Evolutionary conservation across 2,888 invertebrate species (phyloP).

Genomic region (Ryuthela nishihirai): DNA sequence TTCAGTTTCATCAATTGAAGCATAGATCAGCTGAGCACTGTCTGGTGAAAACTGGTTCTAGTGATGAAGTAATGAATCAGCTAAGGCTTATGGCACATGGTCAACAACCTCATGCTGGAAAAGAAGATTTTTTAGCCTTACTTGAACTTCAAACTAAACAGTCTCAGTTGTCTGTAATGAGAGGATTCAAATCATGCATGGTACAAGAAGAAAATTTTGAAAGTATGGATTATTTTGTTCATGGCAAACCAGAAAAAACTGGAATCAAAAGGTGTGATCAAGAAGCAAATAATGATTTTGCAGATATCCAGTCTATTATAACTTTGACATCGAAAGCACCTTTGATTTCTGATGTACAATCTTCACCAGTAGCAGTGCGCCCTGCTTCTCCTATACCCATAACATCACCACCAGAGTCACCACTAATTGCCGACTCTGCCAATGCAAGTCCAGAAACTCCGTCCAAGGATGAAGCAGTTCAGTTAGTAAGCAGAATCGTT

Average conservation of each 20-base stretch:
- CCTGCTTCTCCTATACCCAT: slow-evolving; percentile 8
- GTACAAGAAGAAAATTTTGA: slow-evolving; percentile 41
- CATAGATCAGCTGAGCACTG: slow-evolving; percentile 37
- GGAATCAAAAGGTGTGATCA: background rate
- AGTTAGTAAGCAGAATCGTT: too few species aligned
- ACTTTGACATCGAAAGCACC: slow-evolving; percentile 26
- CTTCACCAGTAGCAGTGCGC: slow-evolving; percentile 22
- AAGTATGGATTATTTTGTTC: slow-evolving; percentile 42
- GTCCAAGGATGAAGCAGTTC: slow-evolving; percentile 18
- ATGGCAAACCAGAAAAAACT: slow-evolving; percentile 27
- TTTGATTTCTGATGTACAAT: slow-evolving; percentile 13
- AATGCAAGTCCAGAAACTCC: slow-evolving; percentile 32
- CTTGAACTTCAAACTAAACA: slow-evolving; percentile 55
- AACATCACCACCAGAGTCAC: slow-evolving; percentile 9
- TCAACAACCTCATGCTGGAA: slow-evolving; percentile 7
- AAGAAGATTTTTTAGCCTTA: slow-evolving; percentile 74
- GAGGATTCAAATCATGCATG: slow-evolving; percentile 9
- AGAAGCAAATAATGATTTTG: slow-evolving; percentile 59
- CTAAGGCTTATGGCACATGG: background rate
- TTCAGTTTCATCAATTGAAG: slow-evolving; percentile 44
- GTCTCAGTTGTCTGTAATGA: slow-evolving; percentile 10
- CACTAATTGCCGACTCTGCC: slow-evolving; percentile 23
- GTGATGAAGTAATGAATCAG: background rate
- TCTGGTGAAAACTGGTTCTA: background rate
- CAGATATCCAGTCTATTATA: slow-evolving; percentile 61